Evolutionary conservation across 1,140 invertebrate genomes (phyloP), one percentile per base, ranked within the genome.

Genomic region (Chelonus insularis): DNA sequence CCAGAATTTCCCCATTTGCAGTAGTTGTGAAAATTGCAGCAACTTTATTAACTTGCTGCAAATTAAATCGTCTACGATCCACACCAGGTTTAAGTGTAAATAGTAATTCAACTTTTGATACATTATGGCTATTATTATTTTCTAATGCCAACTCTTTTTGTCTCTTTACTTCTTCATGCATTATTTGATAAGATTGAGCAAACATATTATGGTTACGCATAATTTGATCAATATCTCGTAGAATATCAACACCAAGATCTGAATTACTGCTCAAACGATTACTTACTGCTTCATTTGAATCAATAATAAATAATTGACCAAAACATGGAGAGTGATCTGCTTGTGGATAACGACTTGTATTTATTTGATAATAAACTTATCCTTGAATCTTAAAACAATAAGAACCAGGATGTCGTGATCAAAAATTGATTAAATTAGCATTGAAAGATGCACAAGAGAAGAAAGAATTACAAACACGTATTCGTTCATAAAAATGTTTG

Each of bases 401-500:
- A n/a, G n/a, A n/a, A n/a, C 23, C 48, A 43, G 37, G 20, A 23
- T 55, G 61, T 41, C 56, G 16, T 39, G 18, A 32, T 41, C 50
- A 7, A 37, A 60, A 64, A 36, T 57, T 64, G 0, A 64, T 32
- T 45, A 64, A 64, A 57, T 64, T 64, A 8, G 58, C 52, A 51
- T 64, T 64, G 36, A 64, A 64, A 21, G 58, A 64, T 36, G 63
- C 63, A 23, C 60, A 61, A 36, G 58, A 55, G 43, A 64, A 57
- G 6, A 58, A 60, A 1, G 16, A 39, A 51, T 64, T 64, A 21
- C 60, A 64, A 12, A 12, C 32, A 37, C 62, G 51, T 52, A 64
- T 50, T 16, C 36, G 37, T 39, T 64, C 52, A 37, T 50, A 45
- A 57, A 64, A 64, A 47, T 48, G 39, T 29, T 43, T 60, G 23